These are phyloP conservation scores for Cistogaster globosa DNA, from an alignment of 2,888 invertebrate genomes.

Conservation along the genomic window DNA sequence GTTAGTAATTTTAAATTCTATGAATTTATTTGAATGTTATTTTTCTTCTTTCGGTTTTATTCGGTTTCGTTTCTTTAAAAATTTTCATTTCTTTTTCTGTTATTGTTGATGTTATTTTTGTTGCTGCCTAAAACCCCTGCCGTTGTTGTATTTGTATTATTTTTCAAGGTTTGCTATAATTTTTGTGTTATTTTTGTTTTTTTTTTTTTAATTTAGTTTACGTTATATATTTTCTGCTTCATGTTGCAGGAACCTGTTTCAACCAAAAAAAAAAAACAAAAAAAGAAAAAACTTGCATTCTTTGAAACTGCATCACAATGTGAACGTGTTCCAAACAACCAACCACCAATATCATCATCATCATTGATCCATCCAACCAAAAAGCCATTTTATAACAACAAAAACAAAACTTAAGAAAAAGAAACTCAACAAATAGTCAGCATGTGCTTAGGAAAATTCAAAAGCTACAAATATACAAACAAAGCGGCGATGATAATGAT, in stretches of 20 bases:
- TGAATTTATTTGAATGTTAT: neutral
- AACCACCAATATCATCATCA: slow-evolving; percentile 31
- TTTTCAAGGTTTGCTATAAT: slow-evolving; percentile 70
- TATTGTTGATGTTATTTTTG: slow-evolving; percentile 38
- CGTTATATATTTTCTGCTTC: slow-evolving; percentile 51
- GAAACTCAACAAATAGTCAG: slow-evolving; percentile 25
- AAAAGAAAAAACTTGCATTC: slow-evolving; percentile 62
- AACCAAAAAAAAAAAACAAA: too few species aligned
- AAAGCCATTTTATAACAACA: slow-evolving; percentile 41
- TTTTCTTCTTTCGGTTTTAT: slow-evolving; percentile 27
- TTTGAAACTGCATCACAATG: slow-evolving; percentile 64
- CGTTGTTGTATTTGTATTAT: slow-evolving; percentile 42
- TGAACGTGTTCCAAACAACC: slow-evolving; percentile 55
- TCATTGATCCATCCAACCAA: slow-evolving; percentile 60
- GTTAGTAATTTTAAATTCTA: slow-evolving; percentile 20
- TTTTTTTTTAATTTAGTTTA: slow-evolving; percentile 26
- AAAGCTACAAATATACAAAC: slow-evolving; percentile 14
- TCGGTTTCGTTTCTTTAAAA: slow-evolving; percentile 48
- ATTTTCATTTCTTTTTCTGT: slow-evolving; percentile 48
- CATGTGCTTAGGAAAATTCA: slow-evolving; percentile 57
- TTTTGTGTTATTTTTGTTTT: slow-evolving; percentile 33
- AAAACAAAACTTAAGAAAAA: slow-evolving; percentile 43
- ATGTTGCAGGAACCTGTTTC: slow-evolving; percentile 70
- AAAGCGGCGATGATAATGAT: slow-evolving; percentile 37
- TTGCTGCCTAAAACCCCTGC: slow-evolving; percentile 11